Percentiles rank a stretch among this genome's conserved stretches.
Evolutionary conservation across 2,113 vertebrate genomes (phyloP).

Genomic region (Phoxinus phoxinus): DNA sequence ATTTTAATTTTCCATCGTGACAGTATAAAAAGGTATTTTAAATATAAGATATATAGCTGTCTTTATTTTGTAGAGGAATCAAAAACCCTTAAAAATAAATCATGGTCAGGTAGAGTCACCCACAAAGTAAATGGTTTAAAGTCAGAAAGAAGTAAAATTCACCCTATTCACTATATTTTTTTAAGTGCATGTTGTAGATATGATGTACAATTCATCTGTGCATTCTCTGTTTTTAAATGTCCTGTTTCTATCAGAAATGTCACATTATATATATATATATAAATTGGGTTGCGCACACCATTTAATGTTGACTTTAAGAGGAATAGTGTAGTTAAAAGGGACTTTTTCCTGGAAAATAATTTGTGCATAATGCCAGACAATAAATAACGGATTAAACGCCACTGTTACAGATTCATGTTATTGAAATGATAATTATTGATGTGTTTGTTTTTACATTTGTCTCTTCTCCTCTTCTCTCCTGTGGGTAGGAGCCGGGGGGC

Average conservation of each 20-base stretch:
- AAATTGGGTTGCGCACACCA: background rate
- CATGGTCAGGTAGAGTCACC: too few species aligned
- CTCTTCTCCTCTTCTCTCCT: background rate
- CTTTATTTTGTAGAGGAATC: too few species aligned
- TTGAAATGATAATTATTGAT: constrained; percentile 26
- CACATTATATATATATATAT: background rate
- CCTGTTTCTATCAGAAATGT: background rate
- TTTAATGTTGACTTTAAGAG: background rate
- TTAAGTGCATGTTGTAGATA: too few species aligned
- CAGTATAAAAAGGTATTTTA: too few species aligned
- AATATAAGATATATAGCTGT: too few species aligned
- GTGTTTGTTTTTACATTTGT: background rate
- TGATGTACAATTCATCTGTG: too few species aligned
- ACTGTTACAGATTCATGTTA: background rate
- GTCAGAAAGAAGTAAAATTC: too few species aligned
- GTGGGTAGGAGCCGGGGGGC: constrained; percentile 11
- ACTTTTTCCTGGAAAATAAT: background rate
- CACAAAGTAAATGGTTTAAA: too few species aligned
- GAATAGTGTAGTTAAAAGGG: background rate
- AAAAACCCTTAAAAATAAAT: too few species aligned
- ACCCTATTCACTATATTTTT: too few species aligned
- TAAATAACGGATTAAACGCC: background rate
- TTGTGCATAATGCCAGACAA: background rate
- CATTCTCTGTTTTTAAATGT: background rate
- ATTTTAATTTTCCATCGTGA: too few species aligned